phyloP scores from a whole-genome alignment of 2,113 vertebrate genomes.

The Poeciliopsis retropinna region DNA sequence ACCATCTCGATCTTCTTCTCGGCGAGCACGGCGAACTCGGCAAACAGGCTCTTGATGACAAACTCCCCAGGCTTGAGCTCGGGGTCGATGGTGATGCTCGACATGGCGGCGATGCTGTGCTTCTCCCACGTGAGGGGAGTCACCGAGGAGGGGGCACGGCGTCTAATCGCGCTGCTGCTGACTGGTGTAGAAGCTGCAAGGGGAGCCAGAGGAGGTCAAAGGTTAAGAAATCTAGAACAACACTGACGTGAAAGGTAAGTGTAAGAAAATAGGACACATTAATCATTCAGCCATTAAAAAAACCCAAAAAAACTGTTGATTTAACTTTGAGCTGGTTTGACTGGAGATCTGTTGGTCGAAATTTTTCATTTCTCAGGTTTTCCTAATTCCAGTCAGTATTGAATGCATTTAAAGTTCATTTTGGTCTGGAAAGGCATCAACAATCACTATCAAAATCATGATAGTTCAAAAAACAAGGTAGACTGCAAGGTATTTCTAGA shows the following conservation, averaged over 20 bases:
- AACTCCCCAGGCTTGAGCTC: conserved; percentile 99
- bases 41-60: conserved; percentile 99
- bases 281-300: no score
- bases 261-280: background rate
- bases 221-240: conserved; percentile 27
- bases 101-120: conserved; percentile 85
- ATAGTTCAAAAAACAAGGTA: background rate
- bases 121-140: conserved; percentile 76
- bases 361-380: background rate
- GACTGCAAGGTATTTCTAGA: background rate
- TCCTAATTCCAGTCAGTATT: background rate
- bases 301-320: background rate
- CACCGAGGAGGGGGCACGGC: conserved; percentile 68
- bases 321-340: background rate
- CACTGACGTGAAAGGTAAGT: conserved; percentile 1
- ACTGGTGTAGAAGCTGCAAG: conserved; percentile 87
- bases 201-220: conserved; percentile 33
- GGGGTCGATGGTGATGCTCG: conserved; percentile 97
- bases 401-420: background rate
- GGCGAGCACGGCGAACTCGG: conserved; percentile 96
- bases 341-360: no score
- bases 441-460: background rate
- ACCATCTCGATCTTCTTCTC: conserved; percentile 99
- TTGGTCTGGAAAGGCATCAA: background rate
- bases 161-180: conserved; percentile 84